Evolutionary conservation across 2,797 vertebrate species (phyloP).

Genomic region (Megaceryle alcyon): DNA sequence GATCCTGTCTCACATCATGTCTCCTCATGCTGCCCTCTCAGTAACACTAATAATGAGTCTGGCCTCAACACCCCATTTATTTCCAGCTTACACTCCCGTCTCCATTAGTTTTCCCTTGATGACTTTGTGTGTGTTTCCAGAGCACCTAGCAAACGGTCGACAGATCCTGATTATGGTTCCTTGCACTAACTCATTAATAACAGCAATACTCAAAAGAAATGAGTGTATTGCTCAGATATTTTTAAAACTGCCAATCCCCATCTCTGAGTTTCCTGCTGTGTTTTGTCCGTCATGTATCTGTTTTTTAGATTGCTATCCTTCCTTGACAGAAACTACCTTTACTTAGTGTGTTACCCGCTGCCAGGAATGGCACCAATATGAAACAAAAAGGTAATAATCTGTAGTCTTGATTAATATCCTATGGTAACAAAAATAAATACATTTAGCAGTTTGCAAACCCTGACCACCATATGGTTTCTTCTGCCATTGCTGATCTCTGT

Average conservation of each 20-base stretch:
- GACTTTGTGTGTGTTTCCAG: neutral
- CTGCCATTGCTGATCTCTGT: neutral
- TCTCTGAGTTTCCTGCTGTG: neutral
- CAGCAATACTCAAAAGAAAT: neutral
- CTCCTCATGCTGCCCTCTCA: neutral
- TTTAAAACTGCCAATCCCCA: neutral
- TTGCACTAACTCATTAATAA: neutral
- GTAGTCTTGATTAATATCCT: neutral
- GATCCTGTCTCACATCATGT: neutral
- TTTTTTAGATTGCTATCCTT: neutral
- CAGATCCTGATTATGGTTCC: neutral
- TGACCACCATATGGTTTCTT: neutral
- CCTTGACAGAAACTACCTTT: neutral
- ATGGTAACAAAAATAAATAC: neutral
- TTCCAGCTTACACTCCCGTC: neutral
- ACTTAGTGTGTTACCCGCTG: neutral
- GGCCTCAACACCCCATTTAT: neutral
- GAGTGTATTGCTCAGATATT: neutral
- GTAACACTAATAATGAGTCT: neutral
- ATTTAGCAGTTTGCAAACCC: neutral
- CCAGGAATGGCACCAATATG: neutral
- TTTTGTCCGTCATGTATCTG: neutral
- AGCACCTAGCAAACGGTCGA: neutral
- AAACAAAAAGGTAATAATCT: neutral
- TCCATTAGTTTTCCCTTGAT: neutral